A percentile compares a stretch with the other conserved stretches of the same genome.
phyloP scores from a whole-genome alignment of 2,888 invertebrate genomes.

The Temnothorax ravouxi region DNA sequence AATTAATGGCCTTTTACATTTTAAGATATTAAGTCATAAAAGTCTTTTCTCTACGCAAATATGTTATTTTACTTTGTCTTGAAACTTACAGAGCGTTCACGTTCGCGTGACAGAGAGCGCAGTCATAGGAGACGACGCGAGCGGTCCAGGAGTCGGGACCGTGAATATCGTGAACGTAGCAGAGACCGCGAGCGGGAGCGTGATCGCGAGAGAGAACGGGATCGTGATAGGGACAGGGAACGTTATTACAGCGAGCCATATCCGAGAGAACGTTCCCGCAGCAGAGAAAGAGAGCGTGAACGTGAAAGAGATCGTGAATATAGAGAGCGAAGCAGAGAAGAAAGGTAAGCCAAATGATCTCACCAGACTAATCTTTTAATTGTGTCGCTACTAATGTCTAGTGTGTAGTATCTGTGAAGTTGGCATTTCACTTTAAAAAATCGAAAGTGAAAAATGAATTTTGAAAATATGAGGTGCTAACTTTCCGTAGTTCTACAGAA shows the following conservation, averaged over 20 bases:
- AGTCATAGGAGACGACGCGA: conserved; percentile 90
- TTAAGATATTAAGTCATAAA: conserved; percentile 11
- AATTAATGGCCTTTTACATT: neutral
- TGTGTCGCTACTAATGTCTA: neutral
- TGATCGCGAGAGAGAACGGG: conserved; percentile 87
- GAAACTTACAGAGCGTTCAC: conserved; percentile 85
- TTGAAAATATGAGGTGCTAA: too few relatives aligned
- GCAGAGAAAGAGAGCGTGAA: conserved; percentile 90
- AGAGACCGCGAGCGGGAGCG: conserved; percentile 88
- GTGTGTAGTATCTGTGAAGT: neutral
- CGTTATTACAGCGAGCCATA: conserved; percentile 86
- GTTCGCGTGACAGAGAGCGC: conserved; percentile 87
- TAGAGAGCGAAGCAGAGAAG: conserved; percentile 92
- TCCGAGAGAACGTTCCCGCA: conserved; percentile 93
- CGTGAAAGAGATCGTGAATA: conserved; percentile 90
- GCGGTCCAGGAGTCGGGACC: conserved; percentile 90
- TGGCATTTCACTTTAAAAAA: too few relatives aligned
- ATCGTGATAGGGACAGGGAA: conserved; percentile 87
- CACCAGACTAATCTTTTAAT: conserved; percentile 60
- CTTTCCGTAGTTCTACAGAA: too few relatives aligned
- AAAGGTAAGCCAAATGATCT: conserved; percentile 88
- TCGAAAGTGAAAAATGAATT: too few relatives aligned
- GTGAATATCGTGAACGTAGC: conserved; percentile 89
- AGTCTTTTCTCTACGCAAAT: neutral
- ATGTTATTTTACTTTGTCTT: neutral